Base-by-base conservation (phyloP, 2,113 vertebrate genomes). In the Leiothrix lutea region DNA sequence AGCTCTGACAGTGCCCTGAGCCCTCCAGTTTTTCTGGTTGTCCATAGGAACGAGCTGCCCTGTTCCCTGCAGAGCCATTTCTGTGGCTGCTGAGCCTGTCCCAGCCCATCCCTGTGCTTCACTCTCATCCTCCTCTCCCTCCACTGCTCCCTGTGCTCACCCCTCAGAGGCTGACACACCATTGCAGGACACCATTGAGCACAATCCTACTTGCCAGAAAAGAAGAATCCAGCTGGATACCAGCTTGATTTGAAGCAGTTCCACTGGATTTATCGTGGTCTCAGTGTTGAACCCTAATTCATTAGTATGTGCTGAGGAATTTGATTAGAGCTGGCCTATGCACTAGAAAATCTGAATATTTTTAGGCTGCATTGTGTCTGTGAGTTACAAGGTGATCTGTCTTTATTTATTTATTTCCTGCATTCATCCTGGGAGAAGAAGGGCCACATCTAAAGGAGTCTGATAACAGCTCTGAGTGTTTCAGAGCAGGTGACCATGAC, bases 31-130 rank as follows among this genome's bases (percentile, higher is more conserved):
- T 35, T 38, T 9, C 40, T 1, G 3, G 2, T 0, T 51, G 31
- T 3, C 50, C 3, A 0, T 0, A 2, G 0, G 8, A 42, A 58
- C 0, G 3, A 47, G 26, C 21, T 44, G 17, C 14, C 33, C 24
- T 0, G 0, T 28, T 69, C 65, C 40, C 48, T 58, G 12, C 50
- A 45, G 61, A 11, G 1, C 12, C 5, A 0, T 19, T 47, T 6
- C 50, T 3, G 0, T 3, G n/a, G 11, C 20, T 21, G 40, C 79
- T 74, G 60, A 47, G 20, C 28, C 45, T n/a, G 8, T 29, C 51
- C 65, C 62, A 33, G 28, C 50, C 60, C 47, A 18, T 5, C 22
- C 9, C 51, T 19, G 3, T 18, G 64, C 35, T 73, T 47, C 26
- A 0, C 10, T 3, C 28, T 60, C 45, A 12, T 11, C 14, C 18